Evolutionary conservation across 2,888 invertebrate genomes (phyloP).

Genomic region (Cheilosia pagana): DNA sequence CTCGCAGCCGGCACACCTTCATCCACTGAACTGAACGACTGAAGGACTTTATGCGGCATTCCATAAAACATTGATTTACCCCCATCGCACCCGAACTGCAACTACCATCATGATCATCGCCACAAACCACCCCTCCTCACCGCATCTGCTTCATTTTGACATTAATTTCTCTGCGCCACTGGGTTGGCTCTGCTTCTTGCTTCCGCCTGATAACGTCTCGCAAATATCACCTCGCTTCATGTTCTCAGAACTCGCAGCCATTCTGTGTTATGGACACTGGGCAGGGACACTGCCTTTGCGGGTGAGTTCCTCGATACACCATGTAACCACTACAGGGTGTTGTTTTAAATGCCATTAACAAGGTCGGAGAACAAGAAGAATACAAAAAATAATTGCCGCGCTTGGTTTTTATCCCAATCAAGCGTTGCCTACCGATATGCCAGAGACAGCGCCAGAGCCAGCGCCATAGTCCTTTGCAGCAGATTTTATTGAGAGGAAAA

Average conservation of each 20-base stretch:
- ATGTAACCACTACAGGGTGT: slow-evolving; percentile 40
- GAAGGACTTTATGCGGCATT: slow-evolving; percentile 2
- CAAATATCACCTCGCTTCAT: slow-evolving; percentile 20
- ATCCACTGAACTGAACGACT: too few relatives aligned
- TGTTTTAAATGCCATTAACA: slow-evolving; percentile 66
- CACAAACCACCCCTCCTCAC: slow-evolving; percentile 2
- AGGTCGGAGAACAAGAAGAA: not conserved
- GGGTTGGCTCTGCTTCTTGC: slow-evolving; percentile 15
- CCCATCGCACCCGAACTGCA: not conserved
- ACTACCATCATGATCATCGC: not conserved
- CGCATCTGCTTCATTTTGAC: slow-evolving; percentile 56
- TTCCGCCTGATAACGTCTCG: slow-evolving; percentile 39
- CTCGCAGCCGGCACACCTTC: too few relatives aligned
- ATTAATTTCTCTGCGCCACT: slow-evolving; percentile 45
- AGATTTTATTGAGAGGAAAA: slow-evolving; percentile 69
- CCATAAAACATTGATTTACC: slow-evolving; percentile 45
- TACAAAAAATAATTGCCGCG: not conserved
- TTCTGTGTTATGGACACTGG: not conserved
- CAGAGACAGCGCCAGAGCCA: not conserved
- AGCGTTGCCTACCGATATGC: not conserved
- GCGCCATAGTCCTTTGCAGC: slow-evolving; percentile 17
- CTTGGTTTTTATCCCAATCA: slow-evolving; percentile 29
- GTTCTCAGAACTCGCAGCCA: slow-evolving; percentile 8
- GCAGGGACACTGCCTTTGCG: not conserved
- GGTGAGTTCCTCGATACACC: slow-evolving; percentile 7